Percentiles rank a stretch among this genome's conserved stretches.
These are phyloP conservation scores for Danaus melanippus DNA, from an alignment of 1,140 invertebrate genomes.

Conservation along the genomic window DNA sequence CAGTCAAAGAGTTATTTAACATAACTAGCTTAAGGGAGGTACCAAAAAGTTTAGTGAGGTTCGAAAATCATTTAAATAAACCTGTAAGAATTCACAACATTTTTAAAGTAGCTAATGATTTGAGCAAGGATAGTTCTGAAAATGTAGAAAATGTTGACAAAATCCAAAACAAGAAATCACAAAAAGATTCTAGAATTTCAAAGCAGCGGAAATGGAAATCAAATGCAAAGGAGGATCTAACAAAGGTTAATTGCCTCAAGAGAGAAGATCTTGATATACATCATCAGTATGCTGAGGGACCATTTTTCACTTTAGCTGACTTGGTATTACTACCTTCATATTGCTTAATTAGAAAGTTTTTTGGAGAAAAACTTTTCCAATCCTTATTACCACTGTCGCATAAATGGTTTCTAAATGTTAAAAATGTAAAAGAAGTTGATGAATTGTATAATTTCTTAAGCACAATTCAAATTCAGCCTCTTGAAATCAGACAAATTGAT, in stretches of 20 bases:
- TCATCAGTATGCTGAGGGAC: conserved; percentile 88
- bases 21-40: conserved; percentile 26
- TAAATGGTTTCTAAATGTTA: conserved; percentile 77
- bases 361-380: conserved; percentile 62
- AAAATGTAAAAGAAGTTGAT: conserved; percentile 43
- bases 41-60: conserved; percentile 75
- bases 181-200: conserved; percentile 24
- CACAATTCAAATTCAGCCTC: conserved; percentile 16
- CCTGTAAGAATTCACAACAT: conserved; percentile 91
- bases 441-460: conserved; percentile 33
- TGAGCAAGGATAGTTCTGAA: conserved; percentile 45
- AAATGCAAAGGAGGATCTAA: conserved; percentile 35
- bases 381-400: conserved; percentile 76
- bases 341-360: conserved; percentile 75
- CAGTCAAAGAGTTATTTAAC: conserved; percentile 58
- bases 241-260: conserved; percentile 55
- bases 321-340: conserved; percentile 84
- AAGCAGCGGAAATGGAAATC: conserved; percentile 70
- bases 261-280: conserved; percentile 73
- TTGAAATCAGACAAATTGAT: conserved; percentile 25
- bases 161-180: conserved; percentile 9
- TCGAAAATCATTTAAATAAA: conserved; percentile 89
- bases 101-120: conserved; percentile 79
- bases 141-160: conserved; percentile 26
- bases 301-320: conserved; percentile 87